These are phyloP conservation scores for Cromileptes altivelis DNA, from an alignment of 2,113 vertebrate genomes.

Conservation along the genomic window DNA sequence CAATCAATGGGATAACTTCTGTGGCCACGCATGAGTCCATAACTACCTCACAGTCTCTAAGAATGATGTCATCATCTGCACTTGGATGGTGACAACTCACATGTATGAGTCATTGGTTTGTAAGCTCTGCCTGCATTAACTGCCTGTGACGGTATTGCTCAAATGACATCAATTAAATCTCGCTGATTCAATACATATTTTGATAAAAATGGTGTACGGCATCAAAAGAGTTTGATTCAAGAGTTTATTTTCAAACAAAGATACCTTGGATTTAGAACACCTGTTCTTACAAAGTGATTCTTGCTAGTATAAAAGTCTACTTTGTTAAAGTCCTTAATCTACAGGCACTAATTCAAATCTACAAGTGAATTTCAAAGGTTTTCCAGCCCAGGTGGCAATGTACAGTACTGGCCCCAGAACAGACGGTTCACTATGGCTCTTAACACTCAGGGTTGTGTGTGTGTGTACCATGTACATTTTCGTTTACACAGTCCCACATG, in stretches of 20 bases:
- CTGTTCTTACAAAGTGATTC: neutral
- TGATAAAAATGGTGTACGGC: neutral
- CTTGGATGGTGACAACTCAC: neutral
- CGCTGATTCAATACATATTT: too few relatives aligned
- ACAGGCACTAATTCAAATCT: neutral
- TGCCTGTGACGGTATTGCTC: too few relatives aligned
- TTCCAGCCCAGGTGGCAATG: neutral
- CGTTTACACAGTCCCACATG: neutral
- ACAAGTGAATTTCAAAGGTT: neutral
- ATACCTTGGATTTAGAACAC: neutral
- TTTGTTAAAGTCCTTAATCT: too few relatives aligned
- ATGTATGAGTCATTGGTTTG: neutral
- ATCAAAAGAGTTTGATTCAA: neutral
- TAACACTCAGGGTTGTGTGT: neutral
- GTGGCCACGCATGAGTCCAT: too few relatives aligned
- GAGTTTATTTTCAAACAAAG: neutral
- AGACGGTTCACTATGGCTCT: neutral
- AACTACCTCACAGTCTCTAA: neutral
- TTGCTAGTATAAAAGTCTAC: neutral
- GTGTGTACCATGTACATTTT: neutral
- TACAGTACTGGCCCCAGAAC: neutral
- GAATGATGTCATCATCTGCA: neutral
- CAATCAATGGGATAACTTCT: neutral
- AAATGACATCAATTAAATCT: neutral
- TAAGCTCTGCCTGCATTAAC: neutral